Base-by-base conservation (phyloP, 2,113 vertebrate species). In the Lepidothrix coronata region DNA sequence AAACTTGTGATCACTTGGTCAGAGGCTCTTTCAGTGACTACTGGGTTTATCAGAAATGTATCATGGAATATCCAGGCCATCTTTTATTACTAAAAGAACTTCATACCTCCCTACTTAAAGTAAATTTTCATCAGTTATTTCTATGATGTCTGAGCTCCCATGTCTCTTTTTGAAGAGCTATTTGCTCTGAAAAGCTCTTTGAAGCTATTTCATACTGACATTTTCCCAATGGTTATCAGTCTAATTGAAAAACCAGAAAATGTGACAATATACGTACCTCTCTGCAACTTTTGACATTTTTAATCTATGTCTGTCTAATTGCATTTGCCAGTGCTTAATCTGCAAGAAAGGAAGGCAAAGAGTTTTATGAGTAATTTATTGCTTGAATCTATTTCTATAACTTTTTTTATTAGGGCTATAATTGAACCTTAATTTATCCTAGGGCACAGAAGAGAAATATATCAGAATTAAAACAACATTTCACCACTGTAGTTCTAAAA, bases 211-310 rank as follows among this genome's bases (percentile, higher is more conserved):
- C 44, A 27, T 28, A 19, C 30, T 65, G 68, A 82, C 23, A 87
- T 92, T 89, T 91, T 67, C 66, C 37, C 46, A 65, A 41, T 5
- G 91, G 33, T 68, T 91, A 65, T 20, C 27, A 70, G 46, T 55
- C 11, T 82, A 94, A 82, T 21, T 83, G 52, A 89, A 95, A 92
- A 72, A 74, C 0, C 20, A 48, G 72, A 77, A 77, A 51, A 63
- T 33, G 72, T 88, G 72, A 89, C 80, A 39, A 96, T 62, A 94
- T 88, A 96, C 98, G 91, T 98, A 99, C 99, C 99, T 99, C 96
- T 99, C 99, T 91, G 99, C 99, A 97, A 99, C 99, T 98, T 99
- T 99, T 96, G 99, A 99, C 99, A 99, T 99, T 99, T 99, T 99
- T 99, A 99, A 99, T 97, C 99, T 98, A 98, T 99, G 99, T 88